Evolutionary conservation across 2,797 vertebrate species (phyloP), one percentile per base, ranked within the genome.

Genomic region (Typhlichthys subterraneus): DNA sequence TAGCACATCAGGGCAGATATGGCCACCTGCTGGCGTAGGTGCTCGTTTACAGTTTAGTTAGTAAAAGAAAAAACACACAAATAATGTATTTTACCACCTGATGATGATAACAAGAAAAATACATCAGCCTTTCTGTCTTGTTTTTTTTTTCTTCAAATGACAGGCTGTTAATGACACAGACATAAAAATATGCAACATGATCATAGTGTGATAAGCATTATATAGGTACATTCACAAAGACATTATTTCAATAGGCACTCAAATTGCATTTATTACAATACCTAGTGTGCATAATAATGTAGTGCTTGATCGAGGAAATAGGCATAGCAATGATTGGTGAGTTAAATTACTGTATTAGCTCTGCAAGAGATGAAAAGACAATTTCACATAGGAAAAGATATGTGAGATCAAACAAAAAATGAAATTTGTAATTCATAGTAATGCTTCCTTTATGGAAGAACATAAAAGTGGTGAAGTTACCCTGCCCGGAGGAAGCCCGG

Each of bases 251-350:
- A 42, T 57, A 45, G 13, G 57, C n/a, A 65, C 17, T 50, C 13
- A 61, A 60, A 59, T 82, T 73, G 57, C 59, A 67, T 56, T 42
- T 53, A 47, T 63, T 54, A 63, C 17, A 54, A 65, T 67, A 47
- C 38, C 1, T 42, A 42, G 7, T 2, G 38, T 42, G 38, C 38
- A 42, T 42, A 42, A 42, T 42, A 42, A 8, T 42, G 9, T 7
- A 42, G 38, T 42, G 38, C 38, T 42, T 42, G 38, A 42, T 42
- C 9, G 38, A 42, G 38, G 8, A 42, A 29, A 29, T 29, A 29
- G 23, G 23, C 38, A 42, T 8, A 42, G 38, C 38, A 42, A 42
- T 42, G 23, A 29, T 42, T 42, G 38, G 38, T 9, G 9, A 42
- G 38, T 9, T 7, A 42, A 42, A 42, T 10, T 42, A 42, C 8